Percentiles rank a stretch among this genome's conserved stretches.
Evolutionary conservation across 1,140 invertebrate genomes (phyloP).

Genomic region (Andrena cerasifolii): DNA sequence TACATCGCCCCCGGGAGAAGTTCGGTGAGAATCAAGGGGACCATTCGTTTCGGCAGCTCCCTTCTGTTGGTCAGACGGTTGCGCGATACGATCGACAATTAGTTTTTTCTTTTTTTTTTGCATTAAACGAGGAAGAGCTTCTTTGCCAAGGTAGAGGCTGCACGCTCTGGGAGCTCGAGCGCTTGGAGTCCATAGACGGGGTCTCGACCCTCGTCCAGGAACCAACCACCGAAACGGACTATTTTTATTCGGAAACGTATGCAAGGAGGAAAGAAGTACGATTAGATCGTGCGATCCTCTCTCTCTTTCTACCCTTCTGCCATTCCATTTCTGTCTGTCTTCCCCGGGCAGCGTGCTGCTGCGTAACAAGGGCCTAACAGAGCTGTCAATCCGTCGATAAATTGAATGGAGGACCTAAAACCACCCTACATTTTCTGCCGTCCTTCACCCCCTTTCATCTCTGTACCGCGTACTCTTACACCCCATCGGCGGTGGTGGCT

Average conservation of each 20-base stretch:
- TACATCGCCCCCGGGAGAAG: not conserved
- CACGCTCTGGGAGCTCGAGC: not conserved
- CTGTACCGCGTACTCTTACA: constrained; percentile 64
- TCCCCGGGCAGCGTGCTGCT: constrained; percentile 57
- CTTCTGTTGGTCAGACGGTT: not conserved
- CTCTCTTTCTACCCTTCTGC: constrained; percentile 8
- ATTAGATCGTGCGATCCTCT: constrained; percentile 46
- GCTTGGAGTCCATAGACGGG: not conserved
- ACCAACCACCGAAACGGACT: constrained; percentile 31
- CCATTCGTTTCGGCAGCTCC: not conserved
- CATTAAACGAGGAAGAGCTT: not conserved
- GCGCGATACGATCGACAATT: not conserved
- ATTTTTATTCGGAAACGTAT: constrained; percentile 36
- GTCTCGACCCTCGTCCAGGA: constrained; percentile 6
- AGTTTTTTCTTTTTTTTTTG: constrained; percentile 17
- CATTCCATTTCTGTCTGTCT: constrained; percentile 52
- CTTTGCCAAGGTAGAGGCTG: no score
- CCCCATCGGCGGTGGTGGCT: constrained; percentile 61
- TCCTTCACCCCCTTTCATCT: constrained; percentile 69
- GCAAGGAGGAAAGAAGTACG: constrained; percentile 40
- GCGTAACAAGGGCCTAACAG: constrained; percentile 77
- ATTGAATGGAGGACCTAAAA: constrained; percentile 77
- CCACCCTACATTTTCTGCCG: constrained; percentile 68
- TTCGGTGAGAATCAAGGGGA: not conserved
- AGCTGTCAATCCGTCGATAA: constrained; percentile 77